Conservation (phyloP, 2,888 invertebrate species). For the Ctena decussata region DNA sequence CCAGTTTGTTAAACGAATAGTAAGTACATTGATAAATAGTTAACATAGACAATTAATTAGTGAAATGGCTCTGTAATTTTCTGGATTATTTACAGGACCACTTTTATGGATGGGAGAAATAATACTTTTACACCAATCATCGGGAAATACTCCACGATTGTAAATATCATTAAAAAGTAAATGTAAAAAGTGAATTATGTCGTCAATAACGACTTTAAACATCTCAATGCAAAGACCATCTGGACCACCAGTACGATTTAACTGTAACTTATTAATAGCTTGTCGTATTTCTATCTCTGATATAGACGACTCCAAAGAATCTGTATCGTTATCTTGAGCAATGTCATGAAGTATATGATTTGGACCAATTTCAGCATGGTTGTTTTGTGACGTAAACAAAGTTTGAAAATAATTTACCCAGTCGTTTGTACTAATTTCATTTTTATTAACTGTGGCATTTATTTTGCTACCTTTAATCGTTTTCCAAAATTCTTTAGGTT, state of each 20-base stretch:
- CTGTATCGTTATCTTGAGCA: neutral
- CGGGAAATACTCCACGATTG: slow-evolving; percentile 30
- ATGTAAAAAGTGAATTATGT: slow-evolving; percentile 30
- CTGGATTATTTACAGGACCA: neutral
- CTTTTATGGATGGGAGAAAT: slow-evolving; percentile 34
- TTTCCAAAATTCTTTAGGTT: neutral
- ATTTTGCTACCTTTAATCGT: neutral
- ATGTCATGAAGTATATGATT: neutral
- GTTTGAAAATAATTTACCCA: neutral
- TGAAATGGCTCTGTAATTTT: slow-evolving; percentile 18
- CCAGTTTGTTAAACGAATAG: neutral
- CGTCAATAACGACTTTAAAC: neutral
- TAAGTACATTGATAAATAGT: neutral
- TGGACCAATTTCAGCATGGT: neutral
- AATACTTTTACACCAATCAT: slow-evolving; percentile 25
- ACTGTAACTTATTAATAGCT: neutral
- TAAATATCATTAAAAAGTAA: slow-evolving; percentile 35
- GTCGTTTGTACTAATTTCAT: neutral
- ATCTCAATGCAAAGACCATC: slow-evolving; percentile 1
- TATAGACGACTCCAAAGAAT: neutral
- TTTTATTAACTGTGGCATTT: neutral
- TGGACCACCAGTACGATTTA: neutral
- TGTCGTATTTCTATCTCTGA: neutral
- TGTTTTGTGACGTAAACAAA: neutral
- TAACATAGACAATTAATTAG: slow-evolving; percentile 1